A percentile compares a stretch with the other conserved stretches of the same genome.
These are phyloP conservation scores for Pantherophis guttatus DNA, from an alignment of 2,113 vertebrate species.

Conservation along the genomic window DNA sequence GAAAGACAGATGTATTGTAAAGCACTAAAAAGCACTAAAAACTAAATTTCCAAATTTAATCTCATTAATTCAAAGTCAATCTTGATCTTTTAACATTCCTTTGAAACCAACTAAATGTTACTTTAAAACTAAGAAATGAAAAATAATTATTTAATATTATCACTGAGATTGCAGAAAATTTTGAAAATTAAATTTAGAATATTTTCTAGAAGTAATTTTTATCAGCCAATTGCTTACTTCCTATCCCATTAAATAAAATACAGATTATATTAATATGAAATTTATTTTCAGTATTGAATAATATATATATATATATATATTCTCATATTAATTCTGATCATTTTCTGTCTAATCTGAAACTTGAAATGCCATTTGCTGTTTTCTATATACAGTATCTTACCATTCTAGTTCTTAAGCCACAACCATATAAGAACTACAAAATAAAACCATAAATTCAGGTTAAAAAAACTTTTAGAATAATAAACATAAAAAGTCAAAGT, in stretches of 20 bases:
- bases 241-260: not conserved
- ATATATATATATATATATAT: not conserved
- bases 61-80: not conserved
- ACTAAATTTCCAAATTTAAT: not conserved
- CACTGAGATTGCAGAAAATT: not conserved
- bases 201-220: not conserved
- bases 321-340: not conserved
- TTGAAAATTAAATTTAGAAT: not conserved
- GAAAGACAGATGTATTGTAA: not conserved
- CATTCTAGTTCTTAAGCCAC: not conserved
- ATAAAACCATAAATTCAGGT: not conserved
- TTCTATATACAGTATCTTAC: not conserved
- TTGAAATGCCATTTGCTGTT: not conserved
- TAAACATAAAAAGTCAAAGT: not conserved
- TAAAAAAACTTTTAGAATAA: not conserved
- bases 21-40: not conserved
- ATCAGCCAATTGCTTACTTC: not conserved
- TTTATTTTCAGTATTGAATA: not conserved
- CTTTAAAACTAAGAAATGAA: not conserved
- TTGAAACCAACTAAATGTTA: not conserved
- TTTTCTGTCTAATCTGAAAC: not conserved
- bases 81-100: not conserved
- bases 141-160: not conserved
- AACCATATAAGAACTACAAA: not conserved
- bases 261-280: not conserved